Percentiles rank a stretch among this genome's conserved stretches.
phyloP scores from a whole-genome alignment of 2,888 invertebrate species.

The Mongoloraphidia duomilia region DNA sequence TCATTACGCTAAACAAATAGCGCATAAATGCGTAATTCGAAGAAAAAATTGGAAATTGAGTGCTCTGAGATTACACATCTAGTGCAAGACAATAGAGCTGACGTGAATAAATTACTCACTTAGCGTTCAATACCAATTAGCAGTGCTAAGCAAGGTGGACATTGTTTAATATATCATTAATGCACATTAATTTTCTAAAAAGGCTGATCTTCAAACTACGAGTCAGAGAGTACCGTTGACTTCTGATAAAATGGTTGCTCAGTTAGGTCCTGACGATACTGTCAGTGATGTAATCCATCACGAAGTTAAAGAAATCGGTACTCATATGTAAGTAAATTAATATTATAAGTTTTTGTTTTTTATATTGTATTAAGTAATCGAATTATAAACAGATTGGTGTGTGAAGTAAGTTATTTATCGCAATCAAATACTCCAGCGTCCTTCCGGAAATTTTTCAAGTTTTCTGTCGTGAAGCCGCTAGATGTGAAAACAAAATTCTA shows the following conservation, averaged over 20 bases:
- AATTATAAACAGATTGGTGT: constrained; percentile 57
- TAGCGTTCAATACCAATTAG: no score
- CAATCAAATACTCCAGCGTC: constrained; percentile 61
- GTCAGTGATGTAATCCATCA: constrained; percentile 93
- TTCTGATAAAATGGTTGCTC: constrained; percentile 43
- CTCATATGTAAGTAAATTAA: constrained; percentile 64
- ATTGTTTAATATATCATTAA: background rate
- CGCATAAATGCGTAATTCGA: no score
- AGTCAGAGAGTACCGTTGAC: constrained; percentile 74
- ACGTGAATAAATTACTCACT: no score
- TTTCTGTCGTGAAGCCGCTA: constrained; percentile 91
- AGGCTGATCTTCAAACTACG: constrained; percentile 89
- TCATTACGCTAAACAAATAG: no score
- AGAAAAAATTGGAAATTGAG: no score
- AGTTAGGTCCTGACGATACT: constrained; percentile 63
- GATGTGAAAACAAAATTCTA: constrained; percentile 99
- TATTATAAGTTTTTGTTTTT: background rate
- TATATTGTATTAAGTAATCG: background rate
- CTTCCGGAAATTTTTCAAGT: constrained; percentile 95
- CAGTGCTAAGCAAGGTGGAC: no score
- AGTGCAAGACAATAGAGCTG: no score
- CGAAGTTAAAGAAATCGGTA: constrained; percentile 98
- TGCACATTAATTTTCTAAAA: constrained; percentile 1
- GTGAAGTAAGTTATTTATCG: constrained; percentile 85
- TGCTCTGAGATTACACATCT: no score